Conservation (phyloP, 2,888 invertebrate genomes). For the Cistogaster globosa region DNA sequence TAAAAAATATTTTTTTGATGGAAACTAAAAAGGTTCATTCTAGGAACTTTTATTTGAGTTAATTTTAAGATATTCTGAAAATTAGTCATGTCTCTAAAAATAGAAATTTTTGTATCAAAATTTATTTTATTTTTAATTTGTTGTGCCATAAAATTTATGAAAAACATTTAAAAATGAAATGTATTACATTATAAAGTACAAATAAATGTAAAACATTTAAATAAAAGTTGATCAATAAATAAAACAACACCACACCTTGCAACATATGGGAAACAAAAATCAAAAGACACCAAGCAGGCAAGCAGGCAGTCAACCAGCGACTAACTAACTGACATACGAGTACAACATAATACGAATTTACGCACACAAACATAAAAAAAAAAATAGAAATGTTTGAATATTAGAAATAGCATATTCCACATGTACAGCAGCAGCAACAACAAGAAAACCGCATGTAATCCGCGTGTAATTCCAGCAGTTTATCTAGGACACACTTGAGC, state of each 20-base stretch:
- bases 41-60: too few species aligned
- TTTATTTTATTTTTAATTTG: not conserved
- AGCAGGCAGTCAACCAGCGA: slow-evolving; percentile 8
- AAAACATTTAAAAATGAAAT: slow-evolving; percentile 64
- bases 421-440: slow-evolving; percentile 9
- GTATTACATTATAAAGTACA: slow-evolving; percentile 58
- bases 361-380: slow-evolving; percentile 41
- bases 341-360: slow-evolving; percentile 42
- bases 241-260: slow-evolving; percentile 69
- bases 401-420: slow-evolving; percentile 22
- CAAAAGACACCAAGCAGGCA: not conserved
- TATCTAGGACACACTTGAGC: slow-evolving; percentile 65
- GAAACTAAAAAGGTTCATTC: too few species aligned
- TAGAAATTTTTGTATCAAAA: not conserved
- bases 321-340: slow-evolving; percentile 11
- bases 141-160: slow-evolving; percentile 27
- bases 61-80: too few species aligned
- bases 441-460: slow-evolving; percentile 55
- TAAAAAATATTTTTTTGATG: too few species aligned
- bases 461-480: slow-evolving; percentile 71
- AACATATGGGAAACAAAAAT: slow-evolving; percentile 55
- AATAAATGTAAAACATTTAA: slow-evolving; percentile 69
- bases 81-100: slow-evolving; percentile 37
- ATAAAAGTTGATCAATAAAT: slow-evolving; percentile 70
- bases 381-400: too few species aligned